Evolutionary conservation across 2,888 invertebrate species (phyloP).

Genomic region (Tetramorium bicarinatum): DNA sequence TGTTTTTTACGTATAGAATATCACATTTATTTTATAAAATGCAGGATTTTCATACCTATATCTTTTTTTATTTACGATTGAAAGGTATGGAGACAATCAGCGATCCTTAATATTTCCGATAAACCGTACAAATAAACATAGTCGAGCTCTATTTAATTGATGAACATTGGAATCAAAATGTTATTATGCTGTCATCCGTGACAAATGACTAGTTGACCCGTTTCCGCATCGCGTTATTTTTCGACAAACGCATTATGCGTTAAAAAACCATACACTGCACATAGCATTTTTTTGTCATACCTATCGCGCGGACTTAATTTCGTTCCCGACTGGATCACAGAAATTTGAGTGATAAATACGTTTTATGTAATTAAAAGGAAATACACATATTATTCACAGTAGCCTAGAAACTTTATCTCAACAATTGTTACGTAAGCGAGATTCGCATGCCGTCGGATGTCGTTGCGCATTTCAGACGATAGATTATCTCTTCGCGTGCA

Average conservation of each 20-base stretch:
- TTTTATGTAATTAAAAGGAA: background rate
- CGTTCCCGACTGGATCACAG: background rate
- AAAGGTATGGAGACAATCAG: background rate
- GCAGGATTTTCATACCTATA: background rate
- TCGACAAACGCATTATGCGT: slow-evolving; percentile 25
- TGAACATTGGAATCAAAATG: slow-evolving; percentile 5
- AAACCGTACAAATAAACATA: slow-evolving; percentile 23
- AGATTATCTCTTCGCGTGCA: slow-evolving; percentile 35
- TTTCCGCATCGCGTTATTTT: slow-evolving; percentile 19
- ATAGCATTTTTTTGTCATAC: background rate
- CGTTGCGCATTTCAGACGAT: slow-evolving; percentile 21
- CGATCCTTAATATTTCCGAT: slow-evolving; percentile 12
- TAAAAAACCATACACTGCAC: background rate
- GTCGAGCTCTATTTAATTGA: slow-evolving; percentile 30
- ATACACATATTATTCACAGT: slow-evolving; percentile 2
- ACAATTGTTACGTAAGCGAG: background rate
- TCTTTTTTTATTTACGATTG: slow-evolving; percentile 8
- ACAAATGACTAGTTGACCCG: background rate
- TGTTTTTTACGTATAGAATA: background rate
- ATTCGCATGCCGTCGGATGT: slow-evolving; percentile 3
- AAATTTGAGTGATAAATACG: background rate
- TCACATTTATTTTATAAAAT: background rate
- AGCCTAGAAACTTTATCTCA: background rate
- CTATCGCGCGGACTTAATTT: slow-evolving; percentile 8
- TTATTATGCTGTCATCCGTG: slow-evolving; percentile 2